These are phyloP conservation scores for Ceratina japonica DNA, from an alignment of 1,140 invertebrate genomes.

Conservation along the genomic window DNA sequence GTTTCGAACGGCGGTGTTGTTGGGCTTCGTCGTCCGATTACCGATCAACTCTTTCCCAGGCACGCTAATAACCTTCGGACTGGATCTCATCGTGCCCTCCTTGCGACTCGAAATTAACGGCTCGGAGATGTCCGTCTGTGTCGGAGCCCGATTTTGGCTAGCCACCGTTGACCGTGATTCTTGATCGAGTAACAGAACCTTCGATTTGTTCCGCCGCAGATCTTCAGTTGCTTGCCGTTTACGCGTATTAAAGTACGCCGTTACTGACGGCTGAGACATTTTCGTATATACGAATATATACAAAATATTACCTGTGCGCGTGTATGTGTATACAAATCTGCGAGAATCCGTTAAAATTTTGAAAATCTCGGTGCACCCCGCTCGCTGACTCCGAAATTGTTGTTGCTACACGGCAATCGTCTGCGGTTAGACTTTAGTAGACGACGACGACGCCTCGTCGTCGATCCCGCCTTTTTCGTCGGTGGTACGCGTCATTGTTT, in stretches of 20 bases:
- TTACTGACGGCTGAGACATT: constrained; percentile 87
- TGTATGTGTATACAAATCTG: constrained; percentile 10
- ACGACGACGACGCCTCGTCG: neutral
- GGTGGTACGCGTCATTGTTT: neutral
- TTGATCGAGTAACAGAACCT: constrained; percentile 82
- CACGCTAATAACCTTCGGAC: constrained; percentile 20
- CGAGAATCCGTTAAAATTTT: constrained; percentile 18
- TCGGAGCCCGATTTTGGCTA: constrained; percentile 16
- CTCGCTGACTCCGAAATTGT: neutral
- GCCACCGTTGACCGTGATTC: constrained; percentile 57
- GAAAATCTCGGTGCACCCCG: neutral
- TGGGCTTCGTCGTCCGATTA: constrained; percentile 49
- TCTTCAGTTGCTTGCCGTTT: constrained; percentile 85
- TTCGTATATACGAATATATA: constrained; percentile 57
- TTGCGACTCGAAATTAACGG: constrained; percentile 25
- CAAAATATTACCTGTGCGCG: no score
- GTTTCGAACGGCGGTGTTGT: constrained; percentile 66
- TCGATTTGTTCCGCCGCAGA: constrained; percentile 79
- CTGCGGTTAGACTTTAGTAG: neutral
- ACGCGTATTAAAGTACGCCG: constrained; percentile 84
- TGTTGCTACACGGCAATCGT: neutral
- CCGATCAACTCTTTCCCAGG: constrained; percentile 2
- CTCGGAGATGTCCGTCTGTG: constrained; percentile 7
- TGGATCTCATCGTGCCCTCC: constrained; percentile 24
- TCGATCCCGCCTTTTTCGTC: constrained; percentile 52